Evolutionary conservation across 1,140 invertebrate genomes (phyloP), one percentile per base, ranked within the genome.

Genomic region (Acromyrmex echinatior): DNA sequence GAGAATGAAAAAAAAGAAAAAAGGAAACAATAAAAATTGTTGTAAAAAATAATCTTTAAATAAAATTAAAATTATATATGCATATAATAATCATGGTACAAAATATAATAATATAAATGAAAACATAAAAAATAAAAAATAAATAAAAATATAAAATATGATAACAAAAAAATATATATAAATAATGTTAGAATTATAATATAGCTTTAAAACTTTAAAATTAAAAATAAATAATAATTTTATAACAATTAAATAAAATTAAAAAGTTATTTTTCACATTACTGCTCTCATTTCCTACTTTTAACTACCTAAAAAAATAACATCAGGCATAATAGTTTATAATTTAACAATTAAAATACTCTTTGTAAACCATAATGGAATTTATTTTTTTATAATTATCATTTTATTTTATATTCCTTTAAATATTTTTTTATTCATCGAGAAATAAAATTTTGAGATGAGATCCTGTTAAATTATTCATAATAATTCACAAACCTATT

Each of bases 321-420:
- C 28, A 63, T 31, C 18, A 35, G 5, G 31, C 25, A 25, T 35
- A 9, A 28, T 31, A 0, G 1, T 3, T 31, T 25, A 18, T 2
- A 18, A 18, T 35, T 65, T 35, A 65, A 65, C 31, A 65, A 65
- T 31, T 65, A 7, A 65, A 65, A 65, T 56, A 63, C 14, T 63
- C 14, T 63, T 12, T 9, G 25, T 14, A 63, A 63, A 65, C 1
- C 7, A 7, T 31, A 35, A 31, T 35, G 31, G 9, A 35, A 65
- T 35, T 35, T 9, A 65, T 18, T 18, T 39, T 9, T 9, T 35
- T 65, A 0, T 18, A 65, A 31, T 18, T 7, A 28, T n/a, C 18
- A 31, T 65, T 35, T n/a, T 65, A 65, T 65, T 35, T 58, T 18
- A 65, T 18, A 25, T 63, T 63, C 31, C 5, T 63, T 16, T 7